Percentiles rank a stretch among this genome's conserved stretches.
Evolutionary conservation across 2,113 vertebrate species (phyloP).

Genomic region (Penelope pileata): DNA sequence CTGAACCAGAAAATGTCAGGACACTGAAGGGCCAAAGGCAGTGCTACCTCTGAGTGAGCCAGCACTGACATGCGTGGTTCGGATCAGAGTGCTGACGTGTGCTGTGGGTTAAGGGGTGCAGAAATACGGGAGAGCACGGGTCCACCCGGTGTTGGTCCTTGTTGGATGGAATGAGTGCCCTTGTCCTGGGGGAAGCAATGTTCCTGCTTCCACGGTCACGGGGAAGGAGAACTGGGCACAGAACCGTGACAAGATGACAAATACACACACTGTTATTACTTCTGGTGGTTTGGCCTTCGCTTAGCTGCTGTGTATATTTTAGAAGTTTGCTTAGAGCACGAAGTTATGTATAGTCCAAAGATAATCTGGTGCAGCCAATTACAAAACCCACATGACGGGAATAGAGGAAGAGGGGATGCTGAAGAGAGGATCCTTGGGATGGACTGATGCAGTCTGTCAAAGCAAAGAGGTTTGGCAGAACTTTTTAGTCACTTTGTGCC

Average conservation of each 20-base stretch:
- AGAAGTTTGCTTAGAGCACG: not conserved
- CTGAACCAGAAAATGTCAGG: not conserved
- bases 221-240: not conserved
- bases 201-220: not conserved
- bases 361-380: not conserved
- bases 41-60: not conserved
- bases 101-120: not conserved
- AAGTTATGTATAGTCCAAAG: accelerated
- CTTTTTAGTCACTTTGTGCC: accelerated
- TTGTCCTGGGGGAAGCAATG: not conserved
- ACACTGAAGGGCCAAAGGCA: not conserved
- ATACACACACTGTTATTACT: accelerated
- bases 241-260: not conserved
- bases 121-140: not conserved
- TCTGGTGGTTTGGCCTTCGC: not conserved
- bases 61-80: not conserved
- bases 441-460: not conserved
- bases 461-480: not conserved
- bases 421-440: not conserved
- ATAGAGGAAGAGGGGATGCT: not conserved
- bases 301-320: not conserved
- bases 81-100: not conserved
- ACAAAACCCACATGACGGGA: accelerated
- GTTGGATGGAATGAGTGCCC: not conserved
- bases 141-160: accelerated